These are phyloP conservation scores for Spodoptera frugiperda DNA, from an alignment of 1,140 invertebrate genomes.

Conservation along the genomic window DNA sequence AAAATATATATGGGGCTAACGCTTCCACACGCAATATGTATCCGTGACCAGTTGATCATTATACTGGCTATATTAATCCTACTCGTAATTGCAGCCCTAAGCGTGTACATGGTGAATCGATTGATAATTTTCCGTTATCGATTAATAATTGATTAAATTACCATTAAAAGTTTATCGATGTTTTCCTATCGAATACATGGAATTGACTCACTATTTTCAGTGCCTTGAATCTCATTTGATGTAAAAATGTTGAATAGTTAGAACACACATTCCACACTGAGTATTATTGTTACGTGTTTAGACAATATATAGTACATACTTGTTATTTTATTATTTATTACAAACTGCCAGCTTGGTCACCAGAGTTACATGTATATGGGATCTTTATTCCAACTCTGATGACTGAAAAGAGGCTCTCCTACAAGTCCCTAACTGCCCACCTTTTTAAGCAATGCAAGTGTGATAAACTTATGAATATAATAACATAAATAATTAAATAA, in stretches of 20 bases:
- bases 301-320: constrained; percentile 13
- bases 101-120: not conserved
- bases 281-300: too few relatives aligned
- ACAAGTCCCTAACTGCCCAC: too few relatives aligned
- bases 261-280: too few relatives aligned
- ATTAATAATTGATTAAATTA: not conserved
- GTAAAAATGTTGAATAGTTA: not conserved
- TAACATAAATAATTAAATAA: too few relatives aligned
- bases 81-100: not conserved
- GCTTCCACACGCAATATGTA: not conserved
- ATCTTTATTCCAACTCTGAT: too few relatives aligned
- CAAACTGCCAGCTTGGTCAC: not conserved
- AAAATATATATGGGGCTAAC: too few relatives aligned
- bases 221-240: too few relatives aligned
- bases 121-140: not conserved
- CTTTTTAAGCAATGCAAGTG: too few relatives aligned
- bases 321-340: constrained; percentile 4
- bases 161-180: not conserved
- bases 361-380: too few relatives aligned
- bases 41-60: constrained; percentile 17
- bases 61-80: not conserved
- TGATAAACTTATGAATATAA: not conserved
- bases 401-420: too few relatives aligned
- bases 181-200: not conserved
- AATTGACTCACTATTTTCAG: not conserved